Evolutionary conservation across 2,888 invertebrate genomes (phyloP).

Genomic region (Omphaloscelis lunosa): DNA sequence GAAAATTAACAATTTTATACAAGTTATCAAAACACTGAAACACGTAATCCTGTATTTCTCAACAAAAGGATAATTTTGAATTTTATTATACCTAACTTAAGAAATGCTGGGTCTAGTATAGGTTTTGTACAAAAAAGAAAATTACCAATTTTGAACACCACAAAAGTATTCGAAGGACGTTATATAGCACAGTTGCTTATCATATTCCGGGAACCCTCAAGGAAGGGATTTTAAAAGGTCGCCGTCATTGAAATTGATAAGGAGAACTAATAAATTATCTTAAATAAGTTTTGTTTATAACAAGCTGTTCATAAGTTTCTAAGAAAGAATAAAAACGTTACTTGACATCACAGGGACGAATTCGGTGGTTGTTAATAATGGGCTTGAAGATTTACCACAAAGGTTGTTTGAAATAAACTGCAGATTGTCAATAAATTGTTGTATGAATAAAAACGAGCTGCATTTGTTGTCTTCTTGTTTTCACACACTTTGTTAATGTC

Average conservation of each 20-base stretch:
- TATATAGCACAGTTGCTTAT: conserved; percentile 16
- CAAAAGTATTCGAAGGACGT: not conserved
- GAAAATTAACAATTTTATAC: too few species aligned
- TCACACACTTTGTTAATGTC: not conserved
- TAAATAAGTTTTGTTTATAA: conserved; percentile 39
- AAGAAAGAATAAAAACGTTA: conserved; percentile 31
- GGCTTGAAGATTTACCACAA: not conserved
- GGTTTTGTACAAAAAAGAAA: too few species aligned
- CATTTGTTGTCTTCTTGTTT: not conserved
- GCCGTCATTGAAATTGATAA: too few species aligned
- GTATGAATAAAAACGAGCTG: not conserved
- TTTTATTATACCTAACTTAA: too few species aligned
- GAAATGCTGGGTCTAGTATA: too few species aligned
- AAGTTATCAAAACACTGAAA: too few species aligned
- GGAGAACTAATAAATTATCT: not conserved
- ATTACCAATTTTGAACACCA: too few species aligned
- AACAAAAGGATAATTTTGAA: too few species aligned
- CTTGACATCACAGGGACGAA: conserved; percentile 52
- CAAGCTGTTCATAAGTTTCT: conserved; percentile 32
- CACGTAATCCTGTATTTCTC: too few species aligned
- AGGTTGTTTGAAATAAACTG: not conserved
- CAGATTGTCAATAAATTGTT: not conserved
- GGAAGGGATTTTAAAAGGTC: too few species aligned
- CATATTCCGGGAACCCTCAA: too few species aligned
- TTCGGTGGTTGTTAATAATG: not conserved